phyloP scores from a whole-genome alignment of 1,140 invertebrate genomes.

The Onthophagus taurus region DNA sequence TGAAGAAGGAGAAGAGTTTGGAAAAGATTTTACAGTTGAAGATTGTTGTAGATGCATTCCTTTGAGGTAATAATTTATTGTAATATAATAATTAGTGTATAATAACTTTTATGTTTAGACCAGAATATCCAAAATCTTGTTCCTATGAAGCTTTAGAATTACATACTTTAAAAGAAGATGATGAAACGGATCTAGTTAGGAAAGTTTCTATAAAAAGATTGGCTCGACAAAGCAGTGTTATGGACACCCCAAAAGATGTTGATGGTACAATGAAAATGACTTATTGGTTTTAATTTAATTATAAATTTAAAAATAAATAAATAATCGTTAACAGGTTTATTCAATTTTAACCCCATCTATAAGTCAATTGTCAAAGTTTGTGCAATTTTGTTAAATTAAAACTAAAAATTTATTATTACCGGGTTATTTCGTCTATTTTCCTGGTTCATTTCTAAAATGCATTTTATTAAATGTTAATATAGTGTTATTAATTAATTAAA shows the following conservation, averaged over 20 bases:
- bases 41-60: slow-evolving; percentile 63
- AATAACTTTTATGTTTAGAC: slow-evolving; percentile 31
- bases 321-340: too few species aligned
- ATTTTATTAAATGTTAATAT: too few species aligned
- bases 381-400: too few species aligned
- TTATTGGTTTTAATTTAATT: slow-evolving; percentile 78
- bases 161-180: slow-evolving; percentile 38
- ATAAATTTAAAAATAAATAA: too few species aligned
- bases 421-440: too few species aligned
- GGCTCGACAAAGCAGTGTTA: slow-evolving; percentile 61
- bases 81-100: not conserved
- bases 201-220: slow-evolving; percentile 53
- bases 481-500: too few species aligned
- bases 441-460: too few species aligned
- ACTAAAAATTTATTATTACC: too few species aligned
- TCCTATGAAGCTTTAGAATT: slow-evolving; percentile 54
- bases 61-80: slow-evolving; percentile 40
- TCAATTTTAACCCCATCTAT: too few species aligned
- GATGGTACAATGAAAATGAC: slow-evolving; percentile 73
- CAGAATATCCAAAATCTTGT: slow-evolving; percentile 32
- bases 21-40: slow-evolving; percentile 67
- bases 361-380: too few species aligned
- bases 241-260: slow-evolving; percentile 65
- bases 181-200: slow-evolving; percentile 34
- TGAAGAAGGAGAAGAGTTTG: slow-evolving; percentile 79